Evolutionary conservation across 1,140 invertebrate species (phyloP).

Genomic region (Drosophila virilis): DNA sequence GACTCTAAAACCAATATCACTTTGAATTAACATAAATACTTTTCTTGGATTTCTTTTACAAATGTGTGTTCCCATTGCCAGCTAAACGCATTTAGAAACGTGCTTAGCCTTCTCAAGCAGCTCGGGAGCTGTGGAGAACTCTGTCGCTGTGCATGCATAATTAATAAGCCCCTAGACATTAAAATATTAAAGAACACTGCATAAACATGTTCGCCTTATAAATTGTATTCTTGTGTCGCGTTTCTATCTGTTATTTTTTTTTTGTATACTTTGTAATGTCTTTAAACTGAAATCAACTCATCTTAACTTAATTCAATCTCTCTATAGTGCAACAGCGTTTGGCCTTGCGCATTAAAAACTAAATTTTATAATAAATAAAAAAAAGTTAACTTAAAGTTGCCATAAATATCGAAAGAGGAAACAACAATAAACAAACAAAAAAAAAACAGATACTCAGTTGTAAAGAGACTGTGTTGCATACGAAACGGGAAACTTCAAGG

Average conservation of each 20-base stretch:
- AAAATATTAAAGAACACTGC: constrained; percentile 58
- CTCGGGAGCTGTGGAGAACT: constrained; percentile 35
- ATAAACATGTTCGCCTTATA: constrained; percentile 44
- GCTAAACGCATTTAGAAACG: constrained; percentile 61
- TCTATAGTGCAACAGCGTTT: constrained; percentile 64
- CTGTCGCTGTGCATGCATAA: constrained; percentile 70
- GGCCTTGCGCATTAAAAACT: constrained; percentile 60
- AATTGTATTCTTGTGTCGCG: constrained; percentile 55
- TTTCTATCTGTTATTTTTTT: constrained; percentile 6
- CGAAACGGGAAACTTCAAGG: constrained; percentile 65
- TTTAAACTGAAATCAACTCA: constrained; percentile 36
- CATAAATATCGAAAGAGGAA: constrained; percentile 53
- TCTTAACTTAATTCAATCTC: constrained; percentile 37
- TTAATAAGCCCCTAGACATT: constrained; percentile 52
- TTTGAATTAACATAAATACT: constrained; percentile 71
- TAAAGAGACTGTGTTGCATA: constrained; percentile 50
- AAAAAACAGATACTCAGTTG: constrained; percentile 28
- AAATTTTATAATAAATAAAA: constrained; percentile 43
- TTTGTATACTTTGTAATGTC: constrained; percentile 4
- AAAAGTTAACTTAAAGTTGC: constrained; percentile 67
- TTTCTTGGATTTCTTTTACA: constrained; percentile 59
- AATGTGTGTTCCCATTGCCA: constrained; percentile 53
- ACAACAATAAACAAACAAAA: constrained; percentile 14
- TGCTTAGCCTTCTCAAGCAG: constrained; percentile 51
- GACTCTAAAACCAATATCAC: constrained; percentile 34